Evolutionary conservation across 2,113 vertebrate genomes (phyloP), one percentile per base, ranked within the genome.

Genomic region (Ciconia stormi): DNA sequence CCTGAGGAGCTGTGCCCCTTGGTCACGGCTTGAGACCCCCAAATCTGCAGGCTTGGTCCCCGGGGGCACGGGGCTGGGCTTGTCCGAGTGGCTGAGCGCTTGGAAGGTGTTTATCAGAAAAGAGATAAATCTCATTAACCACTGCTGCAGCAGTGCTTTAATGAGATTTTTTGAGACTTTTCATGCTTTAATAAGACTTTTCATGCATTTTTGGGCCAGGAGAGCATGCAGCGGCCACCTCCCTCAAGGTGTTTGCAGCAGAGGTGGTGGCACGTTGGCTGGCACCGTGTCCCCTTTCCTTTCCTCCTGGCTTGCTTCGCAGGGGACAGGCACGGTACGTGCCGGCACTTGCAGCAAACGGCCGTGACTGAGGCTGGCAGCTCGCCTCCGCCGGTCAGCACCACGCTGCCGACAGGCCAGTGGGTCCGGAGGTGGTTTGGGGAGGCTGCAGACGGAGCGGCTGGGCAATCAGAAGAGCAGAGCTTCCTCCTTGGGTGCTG

Each of bases 31-130:
- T 15, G 36, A 53, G 69, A 44, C 1, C 44, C 58, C 36, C 53
- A 5, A 1, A 25, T 18, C 3, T 17, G 36, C 59, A 52, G 78
- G 61, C 7, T 9, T 7, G 22, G 44, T 26, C 42, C 50, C 77
- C 9, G 59, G 25, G 49, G n/a, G 7, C 2, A 29, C 0, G 6
- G 42, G 59, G 36, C 17, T 53, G 84, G 32, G 63, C 71, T 58
- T 2, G 0, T 49, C 38, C 25, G 7, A 19, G 67, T 3, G 14
- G 21, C 59, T 23, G 29, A 34, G 72, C 3, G 0, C 19, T 47
- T 42, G 47, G 58, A 42, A 42, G 34, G 15, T 5, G 5, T 62
- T 80, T 23, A 6, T 16, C 29, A 40, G 76, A 16, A 34, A 47
- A 63, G 40, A 63, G 76, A 71, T 4, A 40, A 49, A 72, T 23